A percentile compares a stretch with the other conserved stretches of the same genome.
These are phyloP conservation scores for Dryocosmus kuriphilus DNA, from an alignment of 2,888 invertebrate species.

Conservation along the genomic window DNA sequence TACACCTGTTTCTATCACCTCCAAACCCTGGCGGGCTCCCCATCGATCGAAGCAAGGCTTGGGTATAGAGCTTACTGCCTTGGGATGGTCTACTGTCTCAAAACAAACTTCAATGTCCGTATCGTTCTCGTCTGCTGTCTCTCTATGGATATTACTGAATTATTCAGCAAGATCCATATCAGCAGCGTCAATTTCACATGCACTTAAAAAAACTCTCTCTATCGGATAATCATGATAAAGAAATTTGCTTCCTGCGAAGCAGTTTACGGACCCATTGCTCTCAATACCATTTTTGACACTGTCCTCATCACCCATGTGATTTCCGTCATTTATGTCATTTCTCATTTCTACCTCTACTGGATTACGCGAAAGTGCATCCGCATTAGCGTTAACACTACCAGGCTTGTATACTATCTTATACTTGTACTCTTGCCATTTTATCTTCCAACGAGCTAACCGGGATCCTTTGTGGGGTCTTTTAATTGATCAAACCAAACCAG, in stretches of 20 bases:
- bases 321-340: not conserved
- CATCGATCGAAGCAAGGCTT: too few species aligned
- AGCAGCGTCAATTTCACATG: too few species aligned
- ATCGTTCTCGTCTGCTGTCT: too few species aligned
- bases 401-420: slow-evolving; percentile 66
- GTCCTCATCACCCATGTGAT: not conserved
- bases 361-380: slow-evolving; percentile 62
- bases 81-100: too few species aligned
- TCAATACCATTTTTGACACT: not conserved
- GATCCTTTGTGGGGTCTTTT: slow-evolving; percentile 55
- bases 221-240: not conserved
- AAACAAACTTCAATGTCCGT: too few species aligned
- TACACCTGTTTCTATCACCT: not conserved
- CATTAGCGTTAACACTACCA: slow-evolving; percentile 63
- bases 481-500: slow-evolving; percentile 28
- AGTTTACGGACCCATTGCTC: not conserved
- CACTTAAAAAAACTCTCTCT: not conserved
- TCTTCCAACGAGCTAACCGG: slow-evolving; percentile 61
- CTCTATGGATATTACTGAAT: too few species aligned
- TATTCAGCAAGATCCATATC: too few species aligned
- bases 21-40: not conserved
- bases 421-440: slow-evolving; percentile 64
- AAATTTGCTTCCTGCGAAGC: not conserved
- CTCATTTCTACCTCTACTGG: slow-evolving; percentile 15
- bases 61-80: too few species aligned